Evolutionary conservation across 1,140 invertebrate genomes (phyloP).

Genomic region (Panulirus ornatus): DNA sequence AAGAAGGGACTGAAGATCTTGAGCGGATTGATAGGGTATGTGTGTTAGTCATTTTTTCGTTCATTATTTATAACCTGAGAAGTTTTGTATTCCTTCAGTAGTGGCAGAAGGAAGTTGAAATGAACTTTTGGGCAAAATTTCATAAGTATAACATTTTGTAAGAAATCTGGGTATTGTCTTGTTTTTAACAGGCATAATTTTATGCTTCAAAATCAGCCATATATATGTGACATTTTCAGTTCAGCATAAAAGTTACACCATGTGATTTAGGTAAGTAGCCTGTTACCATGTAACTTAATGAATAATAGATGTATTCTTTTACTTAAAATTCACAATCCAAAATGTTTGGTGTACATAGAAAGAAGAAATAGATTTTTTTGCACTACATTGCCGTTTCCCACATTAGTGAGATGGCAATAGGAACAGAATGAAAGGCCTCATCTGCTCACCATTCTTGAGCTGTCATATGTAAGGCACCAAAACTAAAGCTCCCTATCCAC

Average conservation of each 20-base stretch:
- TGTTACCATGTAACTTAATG: neutral
- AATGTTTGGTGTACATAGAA: neutral
- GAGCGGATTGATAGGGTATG: slow-evolving; percentile 51
- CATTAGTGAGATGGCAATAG: neutral
- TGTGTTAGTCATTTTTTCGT: neutral
- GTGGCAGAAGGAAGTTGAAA: neutral
- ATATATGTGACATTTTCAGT: neutral
- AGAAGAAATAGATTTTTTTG: neutral
- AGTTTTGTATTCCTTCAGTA: too few relatives aligned
- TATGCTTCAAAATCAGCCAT: neutral
- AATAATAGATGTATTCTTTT: neutral
- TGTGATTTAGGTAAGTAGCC: neutral
- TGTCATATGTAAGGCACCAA: too few relatives aligned
- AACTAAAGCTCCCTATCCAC: too few relatives aligned
- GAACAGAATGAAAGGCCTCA: neutral
- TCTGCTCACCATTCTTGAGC: neutral
- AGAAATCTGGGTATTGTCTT: neutral
- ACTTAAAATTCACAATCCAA: neutral
- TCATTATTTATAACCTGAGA: neutral
- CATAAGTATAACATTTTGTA: neutral
- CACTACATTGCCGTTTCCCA: too few relatives aligned
- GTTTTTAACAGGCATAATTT: neutral
- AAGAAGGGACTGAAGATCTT: slow-evolving; percentile 8
- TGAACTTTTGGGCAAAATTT: neutral
- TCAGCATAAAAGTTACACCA: neutral